Evolutionary conservation across 1,140 invertebrate genomes (phyloP).

Genomic region (Psilanteris sp.): DNA sequence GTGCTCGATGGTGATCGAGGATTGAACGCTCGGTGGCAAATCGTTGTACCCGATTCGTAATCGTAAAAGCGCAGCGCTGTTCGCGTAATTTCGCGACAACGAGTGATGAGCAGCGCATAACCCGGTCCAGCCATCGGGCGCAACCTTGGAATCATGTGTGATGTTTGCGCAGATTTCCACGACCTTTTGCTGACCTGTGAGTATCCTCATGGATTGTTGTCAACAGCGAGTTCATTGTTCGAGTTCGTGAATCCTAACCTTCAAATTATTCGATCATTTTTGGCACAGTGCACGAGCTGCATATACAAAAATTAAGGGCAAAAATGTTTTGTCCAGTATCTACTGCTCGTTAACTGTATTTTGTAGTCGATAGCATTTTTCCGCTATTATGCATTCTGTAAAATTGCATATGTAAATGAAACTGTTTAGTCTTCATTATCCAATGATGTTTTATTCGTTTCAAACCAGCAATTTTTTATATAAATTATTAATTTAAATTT

Average conservation of each 20-base stretch:
- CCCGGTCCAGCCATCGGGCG: constrained; percentile 71
- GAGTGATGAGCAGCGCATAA: constrained; percentile 72
- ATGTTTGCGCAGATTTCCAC: constrained; percentile 89
- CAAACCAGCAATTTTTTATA: too few species aligned
- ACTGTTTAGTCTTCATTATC: too few species aligned
- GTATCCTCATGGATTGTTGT: constrained; percentile 68
- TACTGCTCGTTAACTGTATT: constrained; percentile 13
- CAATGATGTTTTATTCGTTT: too few species aligned
- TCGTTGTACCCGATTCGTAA: constrained; percentile 17
- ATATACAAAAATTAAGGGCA: too few species aligned
- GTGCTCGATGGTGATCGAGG: constrained; percentile 48
- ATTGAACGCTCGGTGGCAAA: constrained; percentile 42
- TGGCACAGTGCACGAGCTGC: constrained; percentile 35
- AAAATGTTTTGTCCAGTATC: too few species aligned
- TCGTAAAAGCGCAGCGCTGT: too few species aligned
- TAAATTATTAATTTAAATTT: too few species aligned
- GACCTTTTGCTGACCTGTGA: constrained; percentile 88
- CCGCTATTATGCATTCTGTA: too few species aligned
- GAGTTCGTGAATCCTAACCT: constrained; percentile 17
- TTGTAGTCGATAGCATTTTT: too few species aligned
- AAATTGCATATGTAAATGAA: too few species aligned
- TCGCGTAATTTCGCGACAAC: constrained; percentile 40
- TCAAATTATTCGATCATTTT: not conserved
- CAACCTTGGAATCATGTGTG: constrained; percentile 83
- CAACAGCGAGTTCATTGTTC: constrained; percentile 37